Percentiles rank a stretch among this genome's conserved stretches.
These are phyloP conservation scores for Sericinus montela DNA, from an alignment of 2,888 invertebrate species.

Conservation along the genomic window DNA sequence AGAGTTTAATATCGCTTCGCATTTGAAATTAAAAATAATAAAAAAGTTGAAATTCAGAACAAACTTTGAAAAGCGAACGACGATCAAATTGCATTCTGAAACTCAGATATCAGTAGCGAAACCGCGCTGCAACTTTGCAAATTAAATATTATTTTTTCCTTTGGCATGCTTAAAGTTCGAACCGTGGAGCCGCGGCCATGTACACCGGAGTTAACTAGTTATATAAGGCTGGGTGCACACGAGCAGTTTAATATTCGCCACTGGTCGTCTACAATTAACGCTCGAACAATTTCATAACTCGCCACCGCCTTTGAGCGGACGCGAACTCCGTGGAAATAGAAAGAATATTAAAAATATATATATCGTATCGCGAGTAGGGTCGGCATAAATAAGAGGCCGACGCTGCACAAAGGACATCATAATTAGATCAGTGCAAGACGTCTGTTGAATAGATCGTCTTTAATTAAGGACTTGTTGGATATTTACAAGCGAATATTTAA, in stretches of 20 bases:
- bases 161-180: constrained; percentile 39
- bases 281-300: constrained; percentile 77
- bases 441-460: constrained; percentile 1
- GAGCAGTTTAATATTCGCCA: constrained; percentile 71
- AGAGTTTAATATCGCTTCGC: no score
- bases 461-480: not conserved
- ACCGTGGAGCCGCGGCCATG: constrained; percentile 34
- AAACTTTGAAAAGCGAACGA: not conserved
- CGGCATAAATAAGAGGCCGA: constrained; percentile 29
- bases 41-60: no score
- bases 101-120: not conserved
- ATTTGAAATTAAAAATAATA: no score
- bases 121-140: constrained; percentile 40
- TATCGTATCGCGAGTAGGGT: constrained; percentile 48
- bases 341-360: constrained; percentile 54
- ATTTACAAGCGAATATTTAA: no score
- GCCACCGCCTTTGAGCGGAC: constrained; percentile 66
- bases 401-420: constrained; percentile 36
- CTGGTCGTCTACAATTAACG: constrained; percentile 77
- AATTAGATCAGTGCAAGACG: constrained; percentile 61
- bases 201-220: constrained; percentile 61
- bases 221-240: constrained; percentile 49
- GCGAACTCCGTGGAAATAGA: constrained; percentile 42
- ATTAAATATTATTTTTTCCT: constrained; percentile 61
- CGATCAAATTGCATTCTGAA: not conserved